phyloP scores from a whole-genome alignment of 2,113 vertebrate species.

The Megatriorchis doriae region DNA sequence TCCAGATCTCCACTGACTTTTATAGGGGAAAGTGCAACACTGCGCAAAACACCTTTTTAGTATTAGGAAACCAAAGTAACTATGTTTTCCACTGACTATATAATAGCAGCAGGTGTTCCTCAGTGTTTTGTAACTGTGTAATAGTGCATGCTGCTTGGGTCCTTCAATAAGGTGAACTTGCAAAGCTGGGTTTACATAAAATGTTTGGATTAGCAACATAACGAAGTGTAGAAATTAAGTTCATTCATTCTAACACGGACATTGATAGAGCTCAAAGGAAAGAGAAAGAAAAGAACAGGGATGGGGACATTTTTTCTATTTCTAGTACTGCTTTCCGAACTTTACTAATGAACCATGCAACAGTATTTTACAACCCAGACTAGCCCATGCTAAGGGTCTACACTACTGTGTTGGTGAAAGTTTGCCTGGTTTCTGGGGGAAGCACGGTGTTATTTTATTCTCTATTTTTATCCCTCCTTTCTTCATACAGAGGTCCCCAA shows the following conservation, averaged over 20 bases:
- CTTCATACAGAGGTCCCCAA: not conserved
- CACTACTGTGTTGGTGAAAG: not conserved
- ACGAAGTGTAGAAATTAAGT: not conserved
- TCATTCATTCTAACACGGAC: not conserved
- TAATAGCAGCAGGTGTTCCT: not conserved
- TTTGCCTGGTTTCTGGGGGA: not conserved
- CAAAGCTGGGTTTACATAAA: not conserved
- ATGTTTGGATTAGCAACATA: not conserved
- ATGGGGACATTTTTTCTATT: not conserved
- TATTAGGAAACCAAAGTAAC: not conserved
- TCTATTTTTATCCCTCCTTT: not conserved
- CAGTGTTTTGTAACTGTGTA: not conserved
- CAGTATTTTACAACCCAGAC: not conserved
- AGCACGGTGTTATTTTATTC: not conserved
- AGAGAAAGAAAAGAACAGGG: not conserved
- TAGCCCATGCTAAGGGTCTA: not conserved
- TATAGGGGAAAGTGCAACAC: not conserved
- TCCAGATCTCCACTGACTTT: not conserved
- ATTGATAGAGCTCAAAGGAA: not conserved
- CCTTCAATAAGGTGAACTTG: not conserved
- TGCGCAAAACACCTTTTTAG: not conserved
- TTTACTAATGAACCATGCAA: not conserved
- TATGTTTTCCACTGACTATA: not conserved
- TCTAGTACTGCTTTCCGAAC: not conserved
- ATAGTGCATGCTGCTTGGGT: not conserved